Evolutionary conservation across 2,113 vertebrate species (phyloP), one percentile per base, ranked within the genome.

Genomic region (Seriola rivoliana): DNA sequence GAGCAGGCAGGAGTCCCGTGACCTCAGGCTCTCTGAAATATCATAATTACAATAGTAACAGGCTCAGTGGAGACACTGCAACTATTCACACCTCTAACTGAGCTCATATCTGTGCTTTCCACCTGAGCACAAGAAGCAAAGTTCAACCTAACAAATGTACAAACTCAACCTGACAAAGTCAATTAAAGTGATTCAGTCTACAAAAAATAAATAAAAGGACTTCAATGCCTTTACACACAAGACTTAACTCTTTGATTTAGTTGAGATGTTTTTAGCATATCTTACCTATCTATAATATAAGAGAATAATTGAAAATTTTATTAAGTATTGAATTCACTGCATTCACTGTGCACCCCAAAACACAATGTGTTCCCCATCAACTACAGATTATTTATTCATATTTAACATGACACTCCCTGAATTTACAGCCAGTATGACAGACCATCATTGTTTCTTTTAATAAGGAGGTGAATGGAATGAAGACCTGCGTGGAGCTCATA

Each of bases 1-100:
- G 71, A 88, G 88, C 77, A 75, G 80, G 78, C 80, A 74, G 86
- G 78, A 88, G 90, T 70, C 63, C 77, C 10, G 52, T 76, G 85
- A 87, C 92, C 91, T 64, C 73, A 42, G 90, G 92, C 86, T 75
- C 46, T 75, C 80, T 73, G 81, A 70, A 85, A 84, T 76, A 89
- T 89, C 87, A 82, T 75, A 66, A 91, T 89, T 89, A 89, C 77
- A 85, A 72, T 17, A 89, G 71, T 36, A 82, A 68, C 74, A 60
- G 75, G 65, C 81, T 83, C 67, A 59, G 68, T 14, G 66, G 52
- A 85, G 59, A 75, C 64, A 40, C n/a, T 34, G 62, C 8, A 55
- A 50, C 44, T 8, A 19, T 42, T 68, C 60, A 70, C n/a, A 71
- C 59, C 67, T 76, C 78, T 40, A 65, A 80, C 82, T n/a, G 66